Percentiles rank a stretch among this genome's conserved stretches.
phyloP scores from a whole-genome alignment of 2,888 invertebrate genomes.

The Polydrusus cervinus region DNA sequence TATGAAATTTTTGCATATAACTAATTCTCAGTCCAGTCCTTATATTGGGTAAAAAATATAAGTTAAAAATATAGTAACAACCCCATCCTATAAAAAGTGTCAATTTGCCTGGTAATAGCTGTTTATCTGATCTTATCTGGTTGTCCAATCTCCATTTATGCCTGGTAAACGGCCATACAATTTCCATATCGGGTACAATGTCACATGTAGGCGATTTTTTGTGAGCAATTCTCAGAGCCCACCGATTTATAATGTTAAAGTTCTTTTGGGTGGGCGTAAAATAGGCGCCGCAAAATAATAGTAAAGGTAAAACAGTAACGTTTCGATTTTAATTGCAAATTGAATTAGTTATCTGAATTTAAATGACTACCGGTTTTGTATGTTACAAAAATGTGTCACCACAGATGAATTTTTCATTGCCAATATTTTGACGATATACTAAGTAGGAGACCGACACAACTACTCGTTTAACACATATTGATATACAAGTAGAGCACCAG shows the following conservation, averaged over 20 bases:
- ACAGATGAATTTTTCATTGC: background rate
- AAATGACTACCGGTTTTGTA: background rate
- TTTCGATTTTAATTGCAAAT: background rate
- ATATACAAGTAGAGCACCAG: no score
- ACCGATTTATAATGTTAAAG: constrained; percentile 41
- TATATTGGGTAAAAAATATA: background rate
- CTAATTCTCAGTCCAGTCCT: no score
- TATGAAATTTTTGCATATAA: no score
- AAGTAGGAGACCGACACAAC: no score
- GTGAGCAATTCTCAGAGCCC: constrained; percentile 40
- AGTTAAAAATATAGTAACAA: background rate
- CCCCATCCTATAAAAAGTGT: constrained; percentile 33
- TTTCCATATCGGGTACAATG: constrained; percentile 49
- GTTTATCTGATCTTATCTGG: constrained; percentile 40
- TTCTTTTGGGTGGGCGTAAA: constrained; percentile 39
- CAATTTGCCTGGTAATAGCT: constrained; percentile 30
- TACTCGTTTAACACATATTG: no score
- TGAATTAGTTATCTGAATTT: background rate
- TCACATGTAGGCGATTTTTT: constrained; percentile 50
- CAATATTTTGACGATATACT: no score
- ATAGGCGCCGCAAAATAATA: constrained; percentile 38
- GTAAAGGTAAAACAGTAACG: background rate
- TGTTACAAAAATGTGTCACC: background rate
- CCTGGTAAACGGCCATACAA: constrained; percentile 36
- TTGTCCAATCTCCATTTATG: constrained; percentile 40